These are phyloP conservation scores for Hyles euphorbiae DNA, from an alignment of 1,140 invertebrate species.

Conservation along the genomic window DNA sequence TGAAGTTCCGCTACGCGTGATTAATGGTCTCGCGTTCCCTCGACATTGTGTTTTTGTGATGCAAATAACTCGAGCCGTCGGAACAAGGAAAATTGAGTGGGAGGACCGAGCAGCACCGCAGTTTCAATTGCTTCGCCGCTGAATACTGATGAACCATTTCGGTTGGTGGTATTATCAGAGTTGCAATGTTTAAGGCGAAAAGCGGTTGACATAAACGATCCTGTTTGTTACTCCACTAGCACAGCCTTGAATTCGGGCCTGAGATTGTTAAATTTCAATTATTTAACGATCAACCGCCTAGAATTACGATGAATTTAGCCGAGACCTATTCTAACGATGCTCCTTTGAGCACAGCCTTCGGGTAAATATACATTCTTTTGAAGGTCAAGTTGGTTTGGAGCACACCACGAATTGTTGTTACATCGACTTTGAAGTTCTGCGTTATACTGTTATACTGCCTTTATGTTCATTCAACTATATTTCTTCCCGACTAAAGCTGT, in stretches of 20 bases:
- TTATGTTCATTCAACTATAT: no score
- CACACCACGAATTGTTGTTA: no score
- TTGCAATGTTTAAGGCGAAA: slow-evolving; percentile 44
- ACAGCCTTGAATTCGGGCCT: slow-evolving; percentile 6
- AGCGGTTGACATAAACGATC: slow-evolving; percentile 31
- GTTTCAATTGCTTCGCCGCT: slow-evolving; percentile 67
- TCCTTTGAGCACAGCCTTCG: no score
- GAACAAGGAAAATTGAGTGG: slow-evolving; percentile 70
- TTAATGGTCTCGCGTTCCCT: slow-evolving; percentile 67
- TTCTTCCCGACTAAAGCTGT: no score
- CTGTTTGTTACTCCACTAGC: slow-evolving; percentile 17
- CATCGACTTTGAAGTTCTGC: no score
- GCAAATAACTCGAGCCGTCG: slow-evolving; percentile 69
- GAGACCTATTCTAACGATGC: no score
- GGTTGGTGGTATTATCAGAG: slow-evolving; percentile 51
- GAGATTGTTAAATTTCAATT: neutral
- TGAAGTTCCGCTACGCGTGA: slow-evolving; percentile 63
- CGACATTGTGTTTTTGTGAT: slow-evolving; percentile 73
- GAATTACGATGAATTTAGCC: no score
- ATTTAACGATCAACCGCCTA: neutral
- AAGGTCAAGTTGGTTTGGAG: no score
- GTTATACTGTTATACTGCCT: no score
- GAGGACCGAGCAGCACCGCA: slow-evolving; percentile 60
- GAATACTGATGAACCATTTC: slow-evolving; percentile 71
- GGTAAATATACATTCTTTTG: no score